Conservation (phyloP, 2,888 invertebrate genomes). For the Xestia ashworthii region DNA sequence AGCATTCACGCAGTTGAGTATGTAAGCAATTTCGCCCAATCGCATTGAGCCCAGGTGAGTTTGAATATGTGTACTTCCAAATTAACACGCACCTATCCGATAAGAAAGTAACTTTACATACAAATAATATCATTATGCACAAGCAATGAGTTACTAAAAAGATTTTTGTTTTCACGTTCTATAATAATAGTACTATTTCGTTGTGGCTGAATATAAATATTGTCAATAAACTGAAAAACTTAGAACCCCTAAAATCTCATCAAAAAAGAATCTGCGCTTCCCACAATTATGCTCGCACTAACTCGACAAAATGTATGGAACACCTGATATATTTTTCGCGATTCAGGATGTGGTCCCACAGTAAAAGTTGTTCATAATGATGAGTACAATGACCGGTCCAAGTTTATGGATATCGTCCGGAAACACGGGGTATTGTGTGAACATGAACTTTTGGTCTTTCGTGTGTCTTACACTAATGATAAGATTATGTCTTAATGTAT, state of each 20-base stretch:
- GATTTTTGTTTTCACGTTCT: not conserved
- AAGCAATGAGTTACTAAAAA: not conserved
- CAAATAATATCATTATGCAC: slow-evolving; percentile 3
- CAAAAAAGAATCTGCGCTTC: no score
- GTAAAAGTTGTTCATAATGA: no score
- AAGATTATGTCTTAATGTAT: slow-evolving; percentile 23
- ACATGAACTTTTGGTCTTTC: not conserved
- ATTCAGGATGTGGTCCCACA: no score
- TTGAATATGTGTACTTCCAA: not conserved
- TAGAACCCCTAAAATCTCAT: no score
- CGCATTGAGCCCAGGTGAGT: slow-evolving; percentile 23
- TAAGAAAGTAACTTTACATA: not conserved
- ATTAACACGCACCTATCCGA: slow-evolving; percentile 5
- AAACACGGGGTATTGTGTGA: not conserved
- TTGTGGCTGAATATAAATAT: slow-evolving; percentile 12
- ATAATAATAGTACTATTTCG: slow-evolving; percentile 19
- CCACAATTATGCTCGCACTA: no score
- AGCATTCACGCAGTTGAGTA: not conserved
- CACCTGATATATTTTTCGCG: no score
- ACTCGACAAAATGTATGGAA: no score
- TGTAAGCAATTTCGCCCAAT: slow-evolving; percentile 15
- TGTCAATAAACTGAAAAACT: not conserved
- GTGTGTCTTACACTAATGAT: slow-evolving; percentile 23
- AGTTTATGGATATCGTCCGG: no score
- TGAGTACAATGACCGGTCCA: no score